phyloP scores from a whole-genome alignment of 2,113 vertebrate species.

The Epinephelus fuscoguttatus region DNA sequence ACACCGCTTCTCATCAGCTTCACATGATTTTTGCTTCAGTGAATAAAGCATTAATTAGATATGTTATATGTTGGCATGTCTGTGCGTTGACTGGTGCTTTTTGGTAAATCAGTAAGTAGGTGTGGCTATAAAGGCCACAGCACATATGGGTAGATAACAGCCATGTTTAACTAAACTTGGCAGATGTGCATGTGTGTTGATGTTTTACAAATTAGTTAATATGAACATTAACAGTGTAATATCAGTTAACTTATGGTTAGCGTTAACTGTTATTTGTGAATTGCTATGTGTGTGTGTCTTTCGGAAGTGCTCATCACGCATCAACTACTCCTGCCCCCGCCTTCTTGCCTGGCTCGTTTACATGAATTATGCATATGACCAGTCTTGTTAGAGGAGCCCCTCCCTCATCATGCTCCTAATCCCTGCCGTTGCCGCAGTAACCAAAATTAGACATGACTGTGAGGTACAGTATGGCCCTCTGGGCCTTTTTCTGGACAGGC shows the following conservation, averaged over 20 bases:
- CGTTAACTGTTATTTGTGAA: slow-evolving; percentile 24
- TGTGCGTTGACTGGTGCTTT: slow-evolving; percentile 25
- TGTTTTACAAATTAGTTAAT: slow-evolving; percentile 24
- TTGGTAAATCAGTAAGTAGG: not conserved
- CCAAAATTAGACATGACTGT: slow-evolving; percentile 79
- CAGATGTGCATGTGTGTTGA: slow-evolving; percentile 11
- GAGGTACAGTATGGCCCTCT: slow-evolving; percentile 68
- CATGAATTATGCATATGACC: slow-evolving; percentile 84
- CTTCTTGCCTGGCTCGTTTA: slow-evolving; percentile 63
- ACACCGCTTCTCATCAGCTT: slow-evolving; percentile 50
- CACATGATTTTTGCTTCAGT: slow-evolving; percentile 46
- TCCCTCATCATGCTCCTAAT: slow-evolving; percentile 77
- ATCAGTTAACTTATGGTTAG: slow-evolving; percentile 12
- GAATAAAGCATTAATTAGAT: slow-evolving; percentile 38
- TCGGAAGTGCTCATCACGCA: slow-evolving; percentile 64
- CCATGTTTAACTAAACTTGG: slow-evolving; percentile 4
- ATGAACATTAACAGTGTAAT: slow-evolving; percentile 4
- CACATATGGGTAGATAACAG: not conserved
- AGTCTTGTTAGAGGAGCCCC: slow-evolving; percentile 76
- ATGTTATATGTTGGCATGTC: slow-evolving; percentile 24
- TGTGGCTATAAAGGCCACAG: slow-evolving; percentile 6
- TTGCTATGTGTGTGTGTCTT: slow-evolving; percentile 39
- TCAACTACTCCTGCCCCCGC: slow-evolving; percentile 39
- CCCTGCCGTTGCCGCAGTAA: slow-evolving; percentile 78
- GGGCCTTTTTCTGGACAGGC: slow-evolving; percentile 74